Percentiles rank a stretch among this genome's conserved stretches.
phyloP scores from a whole-genome alignment of 1,140 invertebrate genomes.

The Euura saliciscinereae region DNA sequence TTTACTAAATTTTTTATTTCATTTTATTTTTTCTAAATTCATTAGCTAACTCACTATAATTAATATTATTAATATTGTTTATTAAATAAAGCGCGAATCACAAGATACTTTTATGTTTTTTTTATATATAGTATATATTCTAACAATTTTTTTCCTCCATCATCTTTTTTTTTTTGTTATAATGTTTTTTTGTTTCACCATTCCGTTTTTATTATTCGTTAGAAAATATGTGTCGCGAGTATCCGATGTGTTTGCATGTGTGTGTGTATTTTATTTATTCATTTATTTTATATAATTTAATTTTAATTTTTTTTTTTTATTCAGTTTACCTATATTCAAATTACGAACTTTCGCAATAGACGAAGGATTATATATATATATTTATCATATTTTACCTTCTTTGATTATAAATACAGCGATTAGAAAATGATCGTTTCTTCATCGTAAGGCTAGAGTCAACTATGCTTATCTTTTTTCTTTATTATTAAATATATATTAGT shows the following conservation, averaged over 20 bases:
- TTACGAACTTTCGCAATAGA: not conserved
- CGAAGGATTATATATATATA: not conserved
- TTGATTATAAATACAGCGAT: conserved; percentile 34
- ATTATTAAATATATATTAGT: conserved; percentile 17
- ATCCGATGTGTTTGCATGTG: conserved; percentile 3
- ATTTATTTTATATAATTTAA: not conserved
- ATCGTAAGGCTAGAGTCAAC: conserved; percentile 33
- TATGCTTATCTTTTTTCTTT: conserved; percentile 28
- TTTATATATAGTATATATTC: not conserved
- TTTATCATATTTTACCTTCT: not conserved
- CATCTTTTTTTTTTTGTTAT: too few species aligned
- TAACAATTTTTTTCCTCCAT: not conserved
- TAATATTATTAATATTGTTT: not conserved
- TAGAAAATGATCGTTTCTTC: conserved; percentile 36
- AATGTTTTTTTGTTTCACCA: not conserved
- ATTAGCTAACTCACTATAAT: conserved; percentile 2
- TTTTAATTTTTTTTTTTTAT: not conserved
- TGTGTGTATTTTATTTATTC: conserved; percentile 4
- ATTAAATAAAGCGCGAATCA: conserved; percentile 5
- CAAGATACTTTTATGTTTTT: not conserved
- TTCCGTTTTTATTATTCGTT: not conserved
- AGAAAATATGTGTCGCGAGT: conserved; percentile 2
- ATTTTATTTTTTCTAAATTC: not conserved
- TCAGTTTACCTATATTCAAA: not conserved
- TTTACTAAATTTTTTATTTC: not conserved